phyloP scores from a whole-genome alignment of 2,113 vertebrate genomes.

The Mastomys coucha region DNA sequence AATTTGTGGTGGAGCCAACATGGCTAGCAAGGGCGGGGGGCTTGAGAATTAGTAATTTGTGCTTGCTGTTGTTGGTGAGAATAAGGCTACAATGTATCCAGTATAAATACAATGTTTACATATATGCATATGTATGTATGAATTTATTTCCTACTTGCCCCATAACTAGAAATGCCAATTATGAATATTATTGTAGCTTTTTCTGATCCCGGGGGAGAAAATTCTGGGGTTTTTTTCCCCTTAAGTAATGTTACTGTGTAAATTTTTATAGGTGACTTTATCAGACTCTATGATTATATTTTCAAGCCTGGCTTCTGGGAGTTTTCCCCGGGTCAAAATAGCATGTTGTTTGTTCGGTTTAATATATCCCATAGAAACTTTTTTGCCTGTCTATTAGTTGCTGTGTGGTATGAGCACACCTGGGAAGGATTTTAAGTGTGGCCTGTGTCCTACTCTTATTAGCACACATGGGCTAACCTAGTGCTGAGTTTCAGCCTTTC shows the following conservation, averaged over 20 bases:
- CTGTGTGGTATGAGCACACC: not conserved
- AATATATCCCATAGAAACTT: not conserved
- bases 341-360: not conserved
- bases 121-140: not conserved
- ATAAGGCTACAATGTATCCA: not conserved
- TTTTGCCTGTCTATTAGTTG: not conserved
- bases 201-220: not conserved
- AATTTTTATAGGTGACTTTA: not conserved
- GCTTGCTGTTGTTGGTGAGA: not conserved
- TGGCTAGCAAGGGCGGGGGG: not conserved
- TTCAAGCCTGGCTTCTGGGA: not conserved
- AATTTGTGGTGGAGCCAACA: accelerated
- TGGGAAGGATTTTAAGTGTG: not conserved
- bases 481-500: not conserved
- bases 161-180: not conserved
- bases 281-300: not conserved
- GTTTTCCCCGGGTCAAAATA: not conserved
- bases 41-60: not conserved
- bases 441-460: not conserved
- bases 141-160: not conserved
- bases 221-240: not conserved
- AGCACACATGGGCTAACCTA: not conserved
- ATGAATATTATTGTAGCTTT: not conserved
- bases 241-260: not conserved
- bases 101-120: not conserved